A percentile compares a stretch with the other conserved stretches of the same genome.
phyloP scores from a whole-genome alignment of 2,797 vertebrate species.

The Dallia pectoralis region DNA sequence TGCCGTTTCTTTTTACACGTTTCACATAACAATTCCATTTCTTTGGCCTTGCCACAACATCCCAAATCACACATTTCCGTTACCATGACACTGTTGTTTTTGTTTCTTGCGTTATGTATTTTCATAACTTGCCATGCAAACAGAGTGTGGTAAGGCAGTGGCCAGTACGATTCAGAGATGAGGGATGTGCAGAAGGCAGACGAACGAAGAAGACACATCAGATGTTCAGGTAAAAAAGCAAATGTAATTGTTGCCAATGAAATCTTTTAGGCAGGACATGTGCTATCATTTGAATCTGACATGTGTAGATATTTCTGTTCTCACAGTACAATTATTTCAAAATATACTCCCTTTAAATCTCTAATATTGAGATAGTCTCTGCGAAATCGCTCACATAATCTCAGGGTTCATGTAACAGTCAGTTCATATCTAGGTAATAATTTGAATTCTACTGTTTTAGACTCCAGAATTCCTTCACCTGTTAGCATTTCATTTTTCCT shows the following conservation, averaged over 20 bases:
- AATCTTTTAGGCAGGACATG: no score
- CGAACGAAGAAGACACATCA: not conserved
- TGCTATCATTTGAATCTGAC: no score
- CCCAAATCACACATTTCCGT: not conserved
- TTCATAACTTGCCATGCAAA: no score
- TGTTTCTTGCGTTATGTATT: no score
- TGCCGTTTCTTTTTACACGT: not conserved
- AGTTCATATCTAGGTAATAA: not conserved
- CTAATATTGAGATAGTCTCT: not conserved
- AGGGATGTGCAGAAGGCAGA: not conserved
- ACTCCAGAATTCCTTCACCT: slow-evolving; percentile 12
- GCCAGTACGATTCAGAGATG: not conserved
- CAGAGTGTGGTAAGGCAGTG: not conserved
- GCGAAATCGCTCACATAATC: not conserved
- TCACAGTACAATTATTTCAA: no score
- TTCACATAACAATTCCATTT: not conserved
- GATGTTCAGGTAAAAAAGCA: not conserved
- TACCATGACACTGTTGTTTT: no score
- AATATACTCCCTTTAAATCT: not conserved
- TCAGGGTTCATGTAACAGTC: not conserved
- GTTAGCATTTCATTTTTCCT: slow-evolving; percentile 4
- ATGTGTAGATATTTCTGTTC: no score
- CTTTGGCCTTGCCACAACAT: not conserved
- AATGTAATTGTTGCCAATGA: no score
- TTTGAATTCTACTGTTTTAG: slow-evolving; percentile 3